Evolutionary conservation across 2,888 invertebrate genomes (phyloP), one percentile per base, ranked within the genome.

Genomic region (Metacarcinus magister): DNA sequence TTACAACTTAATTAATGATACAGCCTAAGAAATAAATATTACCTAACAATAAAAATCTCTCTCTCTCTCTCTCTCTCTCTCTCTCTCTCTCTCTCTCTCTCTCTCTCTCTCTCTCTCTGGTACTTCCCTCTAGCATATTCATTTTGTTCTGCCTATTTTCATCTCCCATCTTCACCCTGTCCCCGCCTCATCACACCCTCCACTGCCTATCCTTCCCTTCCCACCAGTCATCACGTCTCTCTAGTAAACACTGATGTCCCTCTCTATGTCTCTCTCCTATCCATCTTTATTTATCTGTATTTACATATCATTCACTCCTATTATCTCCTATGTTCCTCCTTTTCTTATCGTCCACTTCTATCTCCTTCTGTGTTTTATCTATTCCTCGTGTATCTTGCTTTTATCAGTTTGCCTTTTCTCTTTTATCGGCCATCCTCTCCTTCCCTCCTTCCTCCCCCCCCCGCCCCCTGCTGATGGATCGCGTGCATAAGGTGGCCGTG

Each of bases 401-500:
- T 28, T 4, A 28, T 28, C 82, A 7, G 13, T 10, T 13, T 32
- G 4, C 13, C 8, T n/a, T 75, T 32, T 28, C 82, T 32, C 13
- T 13, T 32, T 10, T 82, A 0, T 16, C 4, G 13, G 10, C 32
- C 82, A 28, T 82, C 82, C 82, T 82, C 82, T 23, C 82, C 75
- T 75, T 32, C 82, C 82, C 32, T 82, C 32, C 82, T 32, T 28
- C 8, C 32, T 10, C 8, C 28, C 82, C 82, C 32, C 32, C 82
- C 82, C 32, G 32, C 28, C 82, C 82, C 82, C 82, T 32, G 82
- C 82, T 82, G 82, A 32, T 32, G 82, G 82, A 82, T 82, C 82
- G 82, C 82, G 82, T 82, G 82, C 32, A 82, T 13, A 28, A 82
- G 82, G 82, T 82, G 82, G 82, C 82, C 82, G 82, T 32, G 82